Base-by-base conservation (phyloP, 2,797 vertebrate genomes). In the Bradypus variegatus region DNA sequence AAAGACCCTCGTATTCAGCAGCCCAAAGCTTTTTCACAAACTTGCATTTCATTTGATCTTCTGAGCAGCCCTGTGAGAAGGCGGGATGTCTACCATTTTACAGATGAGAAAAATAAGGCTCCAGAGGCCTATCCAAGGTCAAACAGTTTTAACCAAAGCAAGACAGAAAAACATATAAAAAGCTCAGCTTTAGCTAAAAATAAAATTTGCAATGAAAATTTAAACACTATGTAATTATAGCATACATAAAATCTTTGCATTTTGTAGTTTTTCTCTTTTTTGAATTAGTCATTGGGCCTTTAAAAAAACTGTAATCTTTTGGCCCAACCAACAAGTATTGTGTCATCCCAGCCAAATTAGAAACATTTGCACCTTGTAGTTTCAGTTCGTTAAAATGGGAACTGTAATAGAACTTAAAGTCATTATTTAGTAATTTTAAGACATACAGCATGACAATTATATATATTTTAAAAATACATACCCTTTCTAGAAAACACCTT, bases 401-500 rank as follows among this genome's bases (percentile, higher is more conserved):
- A 29, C 65, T 6, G 3, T 8, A 27, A 33, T 2, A 10, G 45
- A 64, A 38, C 36, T 12, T 55, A 33, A 82, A 18, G 31, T 65
- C 48, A 53, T 25, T 21, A 6, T 36, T 23, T 33, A 27, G 48
- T 19, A 8, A 70, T 48, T 53, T 41, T 19, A 19, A 27, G 25
- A 23, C 16, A 2, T 4, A 19, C 19, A 33, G 9, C 13, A 6
- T 10, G 5, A 19, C 13, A 75, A 58, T 45, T 65, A 93, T 1
- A 58, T 11, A 55, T 14, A 9, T 53, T 48, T 19, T 14, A 25
- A 33, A 25, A 23, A 27, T 85, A 97, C 98, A 53, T 95, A 99
- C 99, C 98, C 99, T 97, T 96, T 99, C 98, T 48, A 99, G 97
- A 95, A 99, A 99, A 97, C 99, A 99, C 70, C 98, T 97, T 58